Percentiles rank a stretch among this genome's conserved stretches.
phyloP scores from a whole-genome alignment of 2,797 vertebrate genomes.

The Sphenopsis melanotis region DNA sequence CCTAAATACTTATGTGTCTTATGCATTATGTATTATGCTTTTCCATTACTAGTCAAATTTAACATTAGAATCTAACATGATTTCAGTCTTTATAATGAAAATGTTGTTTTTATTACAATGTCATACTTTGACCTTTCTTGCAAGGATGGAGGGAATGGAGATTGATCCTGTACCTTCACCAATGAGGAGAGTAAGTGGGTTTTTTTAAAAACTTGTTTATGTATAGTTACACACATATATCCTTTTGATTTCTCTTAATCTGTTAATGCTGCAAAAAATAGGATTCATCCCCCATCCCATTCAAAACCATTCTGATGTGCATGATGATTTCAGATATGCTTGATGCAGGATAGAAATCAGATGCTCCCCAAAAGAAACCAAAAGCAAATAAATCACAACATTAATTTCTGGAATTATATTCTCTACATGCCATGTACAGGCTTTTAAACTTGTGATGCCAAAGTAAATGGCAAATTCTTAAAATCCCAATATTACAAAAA shows the following conservation, averaged over 20 bases:
- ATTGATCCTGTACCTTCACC: constrained; percentile 51
- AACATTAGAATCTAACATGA: background rate
- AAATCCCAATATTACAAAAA: background rate
- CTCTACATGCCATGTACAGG: background rate
- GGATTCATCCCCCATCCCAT: background rate
- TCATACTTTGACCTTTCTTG: background rate
- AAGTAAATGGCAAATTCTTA: background rate
- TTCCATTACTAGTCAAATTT: background rate
- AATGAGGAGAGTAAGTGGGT: constrained; percentile 52
- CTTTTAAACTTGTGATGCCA: background rate
- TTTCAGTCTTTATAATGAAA: background rate
- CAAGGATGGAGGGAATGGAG: constrained; percentile 69
- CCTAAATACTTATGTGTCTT: background rate
- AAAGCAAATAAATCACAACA: background rate
- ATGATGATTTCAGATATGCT: background rate
- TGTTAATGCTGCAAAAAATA: background rate
- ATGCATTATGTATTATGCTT: background rate
- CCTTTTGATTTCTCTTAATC: background rate
- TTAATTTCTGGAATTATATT: background rate
- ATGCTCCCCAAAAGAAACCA: background rate
- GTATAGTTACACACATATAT: background rate
- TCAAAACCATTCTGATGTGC: background rate
- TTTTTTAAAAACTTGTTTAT: background rate
- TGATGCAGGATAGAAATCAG: background rate
- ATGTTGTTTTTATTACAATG: background rate